Base-by-base conservation (phyloP, 2,113 vertebrate genomes). In the Laticauda laticaudata region DNA sequence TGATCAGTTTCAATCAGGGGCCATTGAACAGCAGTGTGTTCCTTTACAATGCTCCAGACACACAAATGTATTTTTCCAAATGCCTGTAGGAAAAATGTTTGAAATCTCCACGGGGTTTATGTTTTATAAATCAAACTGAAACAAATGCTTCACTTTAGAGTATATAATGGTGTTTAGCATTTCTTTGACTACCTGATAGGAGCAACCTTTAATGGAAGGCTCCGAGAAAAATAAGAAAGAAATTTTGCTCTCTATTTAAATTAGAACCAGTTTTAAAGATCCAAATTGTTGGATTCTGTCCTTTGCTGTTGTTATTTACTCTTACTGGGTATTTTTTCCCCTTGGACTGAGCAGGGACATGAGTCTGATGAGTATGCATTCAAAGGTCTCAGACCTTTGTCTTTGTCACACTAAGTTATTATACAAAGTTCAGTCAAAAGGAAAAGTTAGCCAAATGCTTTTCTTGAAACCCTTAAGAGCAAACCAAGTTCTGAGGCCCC, bases 121-220 rank as follows among this genome's bases (percentile, higher is more conserved):
- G 87, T 92, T 96, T 43, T 85, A 90, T 48, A 92, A 87, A 94
- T 53, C 51, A 26, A 87, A 34, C 59, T 94, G 61, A 92, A 81
- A 93, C 18, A 93, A 88, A 64, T 53, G 51, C 24, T 43, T 93
- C 14, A 48, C 92, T 54, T 87, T 93, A 23, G 23, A 89, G 75
- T 91, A 94, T 91, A 34, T 91, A 92, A 92, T 93, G 61, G 64
- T 55, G 1, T 95, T 93, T 92, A 85, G 91, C 94, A 91, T 96
- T 96, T 96, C 93, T 39, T 91, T 94, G 92, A 93, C 6, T n/a
- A 92, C 54, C 94, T 9, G 1, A 4, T 4, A 21, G 54, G 15
- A 29, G 34, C 39, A 57, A 3, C 39, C 24, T 91, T 91, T 26
- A 29, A 24, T 45, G 23, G 53, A 86, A 21, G 8, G 14, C 39